Conservation (phyloP, 2,113 vertebrate species). For the Cyphomyrus plagiostoma region DNA sequence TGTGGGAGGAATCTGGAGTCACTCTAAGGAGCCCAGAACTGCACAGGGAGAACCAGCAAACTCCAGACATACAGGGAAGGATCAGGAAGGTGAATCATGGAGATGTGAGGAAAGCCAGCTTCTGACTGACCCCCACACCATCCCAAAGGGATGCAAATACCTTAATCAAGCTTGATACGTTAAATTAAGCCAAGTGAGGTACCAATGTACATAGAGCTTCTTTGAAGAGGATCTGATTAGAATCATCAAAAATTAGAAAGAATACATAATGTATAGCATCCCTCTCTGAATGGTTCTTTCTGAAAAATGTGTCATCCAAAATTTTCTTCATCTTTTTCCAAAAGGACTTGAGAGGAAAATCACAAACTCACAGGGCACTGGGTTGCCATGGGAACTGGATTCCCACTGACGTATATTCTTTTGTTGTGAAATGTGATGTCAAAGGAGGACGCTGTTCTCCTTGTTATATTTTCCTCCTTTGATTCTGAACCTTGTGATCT, state of each 20-base stretch:
- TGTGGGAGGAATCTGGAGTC: background rate
- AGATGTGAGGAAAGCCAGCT: background rate
- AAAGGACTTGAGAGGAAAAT: conserved; percentile 17
- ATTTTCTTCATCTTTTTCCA: background rate
- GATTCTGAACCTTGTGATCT: background rate
- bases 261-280: background rate
- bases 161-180: background rate
- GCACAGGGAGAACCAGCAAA: background rate
- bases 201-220: background rate
- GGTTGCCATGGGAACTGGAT: conserved; percentile 49
- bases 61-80: background rate
- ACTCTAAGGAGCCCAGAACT: background rate
- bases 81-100: background rate
- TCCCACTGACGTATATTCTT: conserved; percentile 18
- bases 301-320: background rate
- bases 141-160: background rate
- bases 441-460: conserved; percentile 25
- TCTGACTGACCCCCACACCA: background rate
- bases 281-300: background rate
- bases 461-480: background rate
- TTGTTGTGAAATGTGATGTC: conserved; percentile 39
- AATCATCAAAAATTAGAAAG: background rate
- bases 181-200: background rate
- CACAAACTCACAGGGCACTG: conserved; percentile 24
- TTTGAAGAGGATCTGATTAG: background rate